Evolutionary conservation across 2,113 vertebrate species (phyloP).

Genomic region (Corythornis cristatus): DNA sequence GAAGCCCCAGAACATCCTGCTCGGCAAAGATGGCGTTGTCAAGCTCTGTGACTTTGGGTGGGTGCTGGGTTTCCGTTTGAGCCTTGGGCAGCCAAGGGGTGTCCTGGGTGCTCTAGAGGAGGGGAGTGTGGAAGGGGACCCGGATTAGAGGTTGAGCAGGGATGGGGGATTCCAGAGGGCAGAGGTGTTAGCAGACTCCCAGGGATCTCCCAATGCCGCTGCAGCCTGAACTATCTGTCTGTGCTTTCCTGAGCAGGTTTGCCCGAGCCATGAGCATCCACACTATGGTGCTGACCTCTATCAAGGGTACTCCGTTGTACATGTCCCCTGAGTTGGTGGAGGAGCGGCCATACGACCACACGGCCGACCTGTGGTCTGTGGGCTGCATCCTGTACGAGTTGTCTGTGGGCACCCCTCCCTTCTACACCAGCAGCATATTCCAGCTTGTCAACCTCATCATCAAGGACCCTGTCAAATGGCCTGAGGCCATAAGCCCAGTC

Average conservation of each 20-base stretch:
- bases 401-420: constrained; percentile 91
- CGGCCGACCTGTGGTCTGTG: constrained; percentile 93
- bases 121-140: neutral
- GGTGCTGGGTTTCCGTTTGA: neutral
- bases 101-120: neutral
- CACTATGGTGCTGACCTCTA: constrained; percentile 94
- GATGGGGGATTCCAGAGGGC: neutral
- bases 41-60: constrained; percentile 99
- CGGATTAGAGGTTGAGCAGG: neutral
- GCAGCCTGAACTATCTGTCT: neutral
- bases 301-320: constrained; percentile 96
- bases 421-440: constrained; percentile 95
- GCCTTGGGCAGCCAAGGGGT: constrained; percentile 76
- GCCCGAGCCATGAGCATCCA: constrained; percentile 94
- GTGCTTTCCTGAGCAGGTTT: constrained; percentile 79
- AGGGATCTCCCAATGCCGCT: neutral
- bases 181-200: neutral
- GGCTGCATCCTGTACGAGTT: constrained; percentile 97
- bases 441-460: constrained; percentile 92
- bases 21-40: constrained; percentile 89
- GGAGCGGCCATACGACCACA: constrained; percentile 94
- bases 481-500: constrained; percentile 80
- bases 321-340: constrained; percentile 97
- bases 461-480: constrained; percentile 90
- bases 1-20: constrained; percentile 96